Evolutionary conservation across 35 echinoderm and acorn worm genomes (phyloP), one percentile per base, ranked within the genome.

Genomic region (Ophioderma brevispina): DNA sequence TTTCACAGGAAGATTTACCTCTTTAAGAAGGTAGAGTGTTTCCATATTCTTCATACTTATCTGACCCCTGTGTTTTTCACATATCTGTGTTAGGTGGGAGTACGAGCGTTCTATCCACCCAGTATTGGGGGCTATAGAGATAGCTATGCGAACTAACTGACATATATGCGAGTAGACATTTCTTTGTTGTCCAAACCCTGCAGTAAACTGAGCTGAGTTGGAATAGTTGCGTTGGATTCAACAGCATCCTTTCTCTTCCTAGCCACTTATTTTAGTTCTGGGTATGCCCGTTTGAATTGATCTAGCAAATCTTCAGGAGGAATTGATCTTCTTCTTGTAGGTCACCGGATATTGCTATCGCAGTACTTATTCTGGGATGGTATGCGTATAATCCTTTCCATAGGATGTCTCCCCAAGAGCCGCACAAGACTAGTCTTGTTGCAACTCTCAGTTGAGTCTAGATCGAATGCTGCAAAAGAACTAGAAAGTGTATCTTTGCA

Each of bases 241-340:
- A 70, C 59, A 70, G 59, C 59, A 70, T 70, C 59, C 59, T 70
- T 70, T 25, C 59, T 70, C 59, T 70, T 70, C 59, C 59, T 70
- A 4, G 59, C 59, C n/a, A 70, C 10, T 25, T 70, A 15, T 2
- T 70, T 70, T 70, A 70, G 41, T 46, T 46, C 41, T 46, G 59
- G 59, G 28, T 70, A 70, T 70, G 59, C 59, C 4, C 28, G 1
- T 30, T 25, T 30, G 23, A 70, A 70, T 70, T 70, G 10, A 3
- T 70, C 17, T 18, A 2, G 15, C n/a, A 70, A 70, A 18, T 70
- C 59, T 2, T 25, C 23, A 18, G n/a, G 15, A 25, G 59, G 10
- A 70, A 3, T 6, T 3, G 4, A 70, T 18, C 28, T 70, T 70
- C 28, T 30, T 70, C 28, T 70, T 70, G 59, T 70, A 70, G 5